Base-by-base conservation (phyloP, 2,797 vertebrate genomes). In the Iguana delicatissima region DNA sequence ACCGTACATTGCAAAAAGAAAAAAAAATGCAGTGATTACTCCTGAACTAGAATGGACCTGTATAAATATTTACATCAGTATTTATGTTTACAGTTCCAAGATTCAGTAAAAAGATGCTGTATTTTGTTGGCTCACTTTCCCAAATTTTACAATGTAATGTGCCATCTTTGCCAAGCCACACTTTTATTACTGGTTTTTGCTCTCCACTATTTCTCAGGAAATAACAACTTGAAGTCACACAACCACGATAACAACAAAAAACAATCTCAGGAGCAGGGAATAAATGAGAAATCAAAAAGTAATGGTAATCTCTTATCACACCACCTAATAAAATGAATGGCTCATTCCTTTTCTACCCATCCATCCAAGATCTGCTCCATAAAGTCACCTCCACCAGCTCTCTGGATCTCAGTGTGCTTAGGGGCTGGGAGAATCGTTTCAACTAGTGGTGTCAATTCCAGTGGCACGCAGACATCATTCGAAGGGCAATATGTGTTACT, bases 81-180 rank as follows among this genome's bases (percentile, higher is more conserved):
- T 62, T 69, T 89, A 74, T 76, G 74, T 55, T n/a, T 59, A 59
- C 22, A 38, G 26, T 89, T 82, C 18, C 67, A 89, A 24, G 62
- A 22, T 86, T 50, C 14, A n/a, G 16, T 83, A 59, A 86, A 82
- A 32, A 24, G 59, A 55, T n/a, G 29, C 38, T 52, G 12, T 64
- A 6, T 73, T 90, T 62, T 73, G 46, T 87, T 74, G 89, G 57
- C 79, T 64, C 86, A 4, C 14, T 90, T 90, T n/a, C 18, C 24
- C 67, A 52, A 26, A 1, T 76, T 74, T 80, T 38, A 80, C 62
- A 72, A 22, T 67, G 9, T 32, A 52, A 42, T 62, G 26, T 87
- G 9, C 38, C 74, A 50, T 82, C 16, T 32, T 83, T 46, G 55
- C 52, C 12, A 57, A 85, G 24, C 18, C n/a, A 32, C 20, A 79